Base-by-base conservation (phyloP, 2,888 invertebrate species). In the Ferrisia virgata region DNA sequence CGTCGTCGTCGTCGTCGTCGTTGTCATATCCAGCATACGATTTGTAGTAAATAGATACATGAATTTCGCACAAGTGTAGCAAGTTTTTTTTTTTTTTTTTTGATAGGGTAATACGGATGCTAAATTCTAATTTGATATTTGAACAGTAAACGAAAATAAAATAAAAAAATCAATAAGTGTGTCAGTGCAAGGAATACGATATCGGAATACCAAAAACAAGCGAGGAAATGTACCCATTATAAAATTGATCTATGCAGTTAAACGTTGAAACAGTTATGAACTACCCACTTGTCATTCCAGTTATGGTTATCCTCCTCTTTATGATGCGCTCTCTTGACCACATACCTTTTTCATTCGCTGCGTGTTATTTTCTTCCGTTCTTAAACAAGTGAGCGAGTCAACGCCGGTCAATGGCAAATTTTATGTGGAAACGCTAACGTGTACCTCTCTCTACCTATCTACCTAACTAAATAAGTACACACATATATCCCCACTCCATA, bases 261-360 rank as follows among this genome's bases (percentile, higher is more conserved):
- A 76, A 76, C 72, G 72, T 76, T 36, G 72, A 76, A 76, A 76
- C 72, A 76, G 72, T 76, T 76, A 76, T 76, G 72, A 76, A 76
- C 72, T 76, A 76, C 72, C 72, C 72, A 76, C 72, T 76, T 76
- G 36, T 76, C 72, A 76, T 76, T 76, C 72, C 72, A 76, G 72
- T 76, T 76, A 76, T 76, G 28, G 72, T 76, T 76, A 76, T 76
- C 72, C 72, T 28, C 72, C 36, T 76, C 36, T 76, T 36, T 36
- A 76, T 76, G 72, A 76, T 76, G 72, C 72, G 72, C 72, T 76
- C 72, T 36, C 72, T 76, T 76, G 72, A 76, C 72, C 72, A 76
- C 72, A 76, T 76, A 76, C 72, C 72, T 36, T 76, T 76, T 76
- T 76, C 18, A 76, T 36, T 76, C 72, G 72, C 72, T 76, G 18